Conservation (phyloP, 2,888 invertebrate species). For the Phasia obesa region DNA sequence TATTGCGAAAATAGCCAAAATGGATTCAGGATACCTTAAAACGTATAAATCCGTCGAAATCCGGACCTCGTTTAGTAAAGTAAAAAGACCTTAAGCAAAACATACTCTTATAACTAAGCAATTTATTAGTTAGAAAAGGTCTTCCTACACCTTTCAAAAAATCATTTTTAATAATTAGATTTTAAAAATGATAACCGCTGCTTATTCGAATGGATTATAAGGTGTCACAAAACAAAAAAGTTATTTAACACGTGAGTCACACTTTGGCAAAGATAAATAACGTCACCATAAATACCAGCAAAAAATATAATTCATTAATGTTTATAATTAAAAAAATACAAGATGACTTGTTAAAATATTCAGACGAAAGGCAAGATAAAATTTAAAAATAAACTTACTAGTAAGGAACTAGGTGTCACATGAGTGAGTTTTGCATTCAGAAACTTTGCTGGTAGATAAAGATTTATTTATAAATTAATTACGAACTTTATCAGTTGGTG, state of each 20-base stretch:
- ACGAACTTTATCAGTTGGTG: neutral
- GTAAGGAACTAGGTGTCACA: slow-evolving; percentile 18
- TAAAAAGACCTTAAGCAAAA: no score
- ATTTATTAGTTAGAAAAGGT: no score
- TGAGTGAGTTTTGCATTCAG: neutral
- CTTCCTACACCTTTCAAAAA: no score
- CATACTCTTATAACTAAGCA: no score
- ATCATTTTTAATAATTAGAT: no score
- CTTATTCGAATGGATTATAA: slow-evolving; percentile 5
- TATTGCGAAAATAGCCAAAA: no score
- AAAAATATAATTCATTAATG: slow-evolving; percentile 26
- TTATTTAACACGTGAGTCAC: slow-evolving; percentile 63
- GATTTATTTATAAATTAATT: neutral
- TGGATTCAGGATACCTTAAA: no score
- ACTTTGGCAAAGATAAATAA: slow-evolving; percentile 47
- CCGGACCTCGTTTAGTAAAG: no score
- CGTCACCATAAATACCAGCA: slow-evolving; percentile 58
- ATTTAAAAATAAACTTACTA: slow-evolving; percentile 36
- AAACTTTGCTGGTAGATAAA: neutral
- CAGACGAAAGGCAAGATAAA: slow-evolving; percentile 11
- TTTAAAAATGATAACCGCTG: neutral
- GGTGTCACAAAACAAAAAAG: slow-evolving; percentile 25
- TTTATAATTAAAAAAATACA: neutral
- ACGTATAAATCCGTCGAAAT: no score
- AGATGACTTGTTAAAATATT: slow-evolving; percentile 37